Evolutionary conservation across 2,888 invertebrate species (phyloP).

Genomic region (Priocnemis perturbator): DNA sequence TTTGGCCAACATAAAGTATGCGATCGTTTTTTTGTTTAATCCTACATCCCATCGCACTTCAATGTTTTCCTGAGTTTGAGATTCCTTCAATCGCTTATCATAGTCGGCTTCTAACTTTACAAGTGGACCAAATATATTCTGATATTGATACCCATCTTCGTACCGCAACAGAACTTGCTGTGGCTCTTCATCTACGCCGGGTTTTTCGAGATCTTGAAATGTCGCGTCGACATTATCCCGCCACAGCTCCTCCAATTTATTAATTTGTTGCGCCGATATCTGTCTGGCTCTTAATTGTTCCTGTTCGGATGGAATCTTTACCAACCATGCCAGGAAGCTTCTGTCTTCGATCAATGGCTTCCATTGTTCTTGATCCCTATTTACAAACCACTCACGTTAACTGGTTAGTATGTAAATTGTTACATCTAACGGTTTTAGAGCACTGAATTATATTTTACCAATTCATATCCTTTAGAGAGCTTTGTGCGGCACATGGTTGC

Average conservation of each 20-base stretch:
- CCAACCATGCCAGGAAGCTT: slow-evolving; percentile 97
- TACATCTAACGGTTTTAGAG: background rate
- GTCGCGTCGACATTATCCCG: slow-evolving; percentile 98
- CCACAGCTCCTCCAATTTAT: slow-evolving; percentile 98
- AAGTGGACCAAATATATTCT: slow-evolving; percentile 97
- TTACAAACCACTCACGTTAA: background rate
- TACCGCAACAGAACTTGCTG: slow-evolving; percentile 88
- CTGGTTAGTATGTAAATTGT: background rate
- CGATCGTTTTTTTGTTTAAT: slow-evolving; percentile 97
- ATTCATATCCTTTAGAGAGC: slow-evolving; percentile 98
- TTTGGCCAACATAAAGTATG: slow-evolving; percentile 97
- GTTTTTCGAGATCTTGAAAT: slow-evolving; percentile 98
- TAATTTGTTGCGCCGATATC: slow-evolving; percentile 97
- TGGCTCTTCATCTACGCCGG: slow-evolving; percentile 98
- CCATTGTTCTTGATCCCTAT: slow-evolving; percentile 97
- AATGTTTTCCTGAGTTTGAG: slow-evolving; percentile 98
- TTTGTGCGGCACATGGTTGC: slow-evolving; percentile 98
- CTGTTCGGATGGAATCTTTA: slow-evolving; percentile 97
- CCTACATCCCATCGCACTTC: slow-evolving; percentile 99
- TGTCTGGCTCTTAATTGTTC: slow-evolving; percentile 97
- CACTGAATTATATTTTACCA: slow-evolving; percentile 78
- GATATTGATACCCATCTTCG: slow-evolving; percentile 99
- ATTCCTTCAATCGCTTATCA: slow-evolving; percentile 97
- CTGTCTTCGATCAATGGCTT: slow-evolving; percentile 98
- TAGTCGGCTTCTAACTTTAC: slow-evolving; percentile 99